phyloP scores from a whole-genome alignment of 2,888 invertebrate genomes.

The Drosophila paramelanica region DNA sequence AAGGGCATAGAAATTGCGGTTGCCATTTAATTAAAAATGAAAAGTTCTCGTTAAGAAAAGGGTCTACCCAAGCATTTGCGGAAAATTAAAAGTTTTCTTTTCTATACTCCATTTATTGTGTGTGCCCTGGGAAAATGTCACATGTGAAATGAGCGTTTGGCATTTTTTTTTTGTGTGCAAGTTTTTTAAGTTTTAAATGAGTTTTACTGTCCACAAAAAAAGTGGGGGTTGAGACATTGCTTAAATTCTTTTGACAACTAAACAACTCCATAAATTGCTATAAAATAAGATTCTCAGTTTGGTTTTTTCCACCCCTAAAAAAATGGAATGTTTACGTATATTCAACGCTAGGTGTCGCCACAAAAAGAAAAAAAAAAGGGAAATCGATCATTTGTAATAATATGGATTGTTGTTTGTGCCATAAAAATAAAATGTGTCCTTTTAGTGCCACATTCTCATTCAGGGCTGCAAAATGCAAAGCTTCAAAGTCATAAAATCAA shows the following conservation, averaged over 20 bases:
- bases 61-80: constrained; percentile 63
- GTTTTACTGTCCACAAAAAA: constrained; percentile 25
- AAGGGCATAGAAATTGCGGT: constrained; percentile 42
- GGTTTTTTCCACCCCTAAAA: background rate
- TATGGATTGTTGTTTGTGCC: constrained; percentile 8
- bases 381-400: constrained; percentile 32
- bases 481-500: constrained; percentile 69
- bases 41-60: constrained; percentile 75
- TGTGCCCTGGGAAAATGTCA: constrained; percentile 48
- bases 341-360: constrained; percentile 5
- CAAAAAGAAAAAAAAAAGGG: background rate
- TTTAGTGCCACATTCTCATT: constrained; percentile 22
- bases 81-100: constrained; percentile 76
- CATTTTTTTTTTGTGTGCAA: constrained; percentile 38
- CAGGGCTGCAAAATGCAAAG: constrained; percentile 38
- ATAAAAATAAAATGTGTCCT: constrained; percentile 24
- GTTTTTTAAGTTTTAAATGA: constrained; percentile 56
- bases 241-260: constrained; percentile 15
- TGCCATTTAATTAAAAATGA: constrained; percentile 77
- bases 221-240: constrained; percentile 5
- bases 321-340: too few species aligned
- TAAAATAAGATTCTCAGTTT: background rate
- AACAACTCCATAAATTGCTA: background rate
- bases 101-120: constrained; percentile 24
- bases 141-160: constrained; percentile 55